Conservation (phyloP, 2,113 vertebrate species). For the Sphaerodactylus townsendi region DNA sequence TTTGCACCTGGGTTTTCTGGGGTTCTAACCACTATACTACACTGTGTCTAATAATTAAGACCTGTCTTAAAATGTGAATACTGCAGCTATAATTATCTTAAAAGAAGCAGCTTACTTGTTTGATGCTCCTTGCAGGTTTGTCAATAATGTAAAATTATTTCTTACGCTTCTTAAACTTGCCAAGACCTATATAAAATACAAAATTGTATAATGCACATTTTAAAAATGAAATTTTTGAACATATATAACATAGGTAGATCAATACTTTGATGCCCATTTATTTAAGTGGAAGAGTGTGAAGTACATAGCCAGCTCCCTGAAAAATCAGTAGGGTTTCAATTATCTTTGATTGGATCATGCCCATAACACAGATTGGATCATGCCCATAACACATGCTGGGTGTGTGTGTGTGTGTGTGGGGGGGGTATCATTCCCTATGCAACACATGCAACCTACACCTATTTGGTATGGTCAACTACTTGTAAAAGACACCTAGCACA, state of each 20-base stretch:
- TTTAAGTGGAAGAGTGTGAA: neutral
- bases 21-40: too few species aligned
- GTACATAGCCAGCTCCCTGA: neutral
- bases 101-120: constrained; percentile 82
- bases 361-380: neutral
- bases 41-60: neutral
- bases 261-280: neutral
- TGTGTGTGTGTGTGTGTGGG: too few species aligned
- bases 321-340: neutral
- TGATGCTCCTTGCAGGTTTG: constrained; percentile 87
- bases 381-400: neutral
- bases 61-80: neutral
- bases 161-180: constrained; percentile 94
- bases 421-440: neutral
- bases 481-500: neutral
- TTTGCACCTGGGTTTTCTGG: too few species aligned
- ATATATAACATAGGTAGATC: neutral
- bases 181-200: constrained; percentile 81
- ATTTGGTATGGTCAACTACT: neutral
- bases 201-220: neutral
- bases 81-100: neutral
- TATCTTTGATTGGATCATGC: neutral
- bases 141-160: constrained; percentile 93
- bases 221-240: neutral
- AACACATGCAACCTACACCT: neutral